Base-by-base conservation (phyloP, 2,888 invertebrate genomes). In the Euzetes globulus region DNA sequence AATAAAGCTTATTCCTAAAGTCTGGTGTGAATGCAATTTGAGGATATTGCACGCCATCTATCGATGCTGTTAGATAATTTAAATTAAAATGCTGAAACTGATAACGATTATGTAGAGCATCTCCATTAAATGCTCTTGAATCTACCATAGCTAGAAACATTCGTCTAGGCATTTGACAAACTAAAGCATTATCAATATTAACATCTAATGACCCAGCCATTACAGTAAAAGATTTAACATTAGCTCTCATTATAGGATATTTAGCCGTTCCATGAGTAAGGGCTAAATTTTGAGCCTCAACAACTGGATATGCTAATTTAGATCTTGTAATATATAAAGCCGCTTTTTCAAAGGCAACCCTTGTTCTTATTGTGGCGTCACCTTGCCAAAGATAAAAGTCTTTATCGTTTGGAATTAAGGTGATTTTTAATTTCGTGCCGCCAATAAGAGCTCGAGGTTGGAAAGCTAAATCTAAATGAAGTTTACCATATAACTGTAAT, bases 1-100 rank as follows among this genome's bases (percentile, higher is more conserved):
- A 7, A 41, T 47, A 71, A 13, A n/a, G 3, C 7, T 19, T 47
- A 17, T 41, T 71, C 2, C 2, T n/a, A 41, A 71, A 71, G 25
- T 70, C 47, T n/a, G 71, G 71, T 9, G 17, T 3, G 29, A 7
- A 71, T 4, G 71, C 47, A 9, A 33, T 41, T 5, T 19, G 11
- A 19, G 71, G 71, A 50, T 19, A 71, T 17, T 71, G 70, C 3
- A 41, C 70, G 11, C 71, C 71, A 71, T 71, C 22, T 1, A 71
- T 7, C 1, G 17, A 29, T 37, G 45, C n/a, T 71, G 47, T n/a
- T 27, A 45, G 0, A 71, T 27, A 45, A 50, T 47, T 71, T 22
- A 47, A 6, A 19, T 71, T 71, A 22, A 71, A 71, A 37, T 50
- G 4, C 13, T 71, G 5, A 33, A 47, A 47, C 2, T 55, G 1